Conservation (phyloP, 2,113 vertebrate genomes). For the Phalacrocorax aristotelis region DNA sequence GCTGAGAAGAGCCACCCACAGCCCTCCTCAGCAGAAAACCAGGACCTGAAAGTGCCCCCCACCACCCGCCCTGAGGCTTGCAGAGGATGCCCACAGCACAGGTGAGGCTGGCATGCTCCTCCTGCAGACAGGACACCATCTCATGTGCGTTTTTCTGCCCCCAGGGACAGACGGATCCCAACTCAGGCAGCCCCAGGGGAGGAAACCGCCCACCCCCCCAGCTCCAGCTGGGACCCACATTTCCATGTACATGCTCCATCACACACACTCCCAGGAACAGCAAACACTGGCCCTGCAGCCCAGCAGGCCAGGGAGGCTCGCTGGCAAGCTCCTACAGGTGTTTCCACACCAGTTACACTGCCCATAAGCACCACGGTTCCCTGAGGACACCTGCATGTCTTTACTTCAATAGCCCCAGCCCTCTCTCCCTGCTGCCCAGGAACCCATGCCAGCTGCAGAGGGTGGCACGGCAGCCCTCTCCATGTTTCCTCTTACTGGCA, state of each 20-base stretch:
- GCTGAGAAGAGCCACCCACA: neutral
- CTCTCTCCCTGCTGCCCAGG: neutral
- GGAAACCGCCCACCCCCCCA: rapidly evolving
- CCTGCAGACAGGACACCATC: neutral
- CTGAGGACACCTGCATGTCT: rapidly evolving
- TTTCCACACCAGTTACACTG: rapidly evolving
- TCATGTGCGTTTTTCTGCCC: rapidly evolving
- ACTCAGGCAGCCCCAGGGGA: neutral
- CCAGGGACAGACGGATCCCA: rapidly evolving
- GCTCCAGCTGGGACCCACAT: neutral
- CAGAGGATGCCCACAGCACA: neutral
- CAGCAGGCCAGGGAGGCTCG: rapidly evolving
- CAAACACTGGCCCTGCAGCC: neutral
- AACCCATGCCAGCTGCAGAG: rapidly evolving
- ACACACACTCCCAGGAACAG: rapidly evolving
- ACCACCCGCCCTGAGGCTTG: neutral
- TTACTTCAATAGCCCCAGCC: too few species aligned
- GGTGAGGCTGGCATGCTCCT: too few species aligned
- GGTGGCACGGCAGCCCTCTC: neutral
- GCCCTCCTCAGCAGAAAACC: rapidly evolving
- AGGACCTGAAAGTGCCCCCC: neutral
- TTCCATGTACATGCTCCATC: neutral
- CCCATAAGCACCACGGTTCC: rapidly evolving
- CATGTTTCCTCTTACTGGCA: rapidly evolving
- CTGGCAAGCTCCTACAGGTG: neutral